A percentile compares a stretch with the other conserved stretches of the same genome.
These are phyloP conservation scores for Alloplasta piceator DNA, from an alignment of 2,888 invertebrate species.

Conservation along the genomic window DNA sequence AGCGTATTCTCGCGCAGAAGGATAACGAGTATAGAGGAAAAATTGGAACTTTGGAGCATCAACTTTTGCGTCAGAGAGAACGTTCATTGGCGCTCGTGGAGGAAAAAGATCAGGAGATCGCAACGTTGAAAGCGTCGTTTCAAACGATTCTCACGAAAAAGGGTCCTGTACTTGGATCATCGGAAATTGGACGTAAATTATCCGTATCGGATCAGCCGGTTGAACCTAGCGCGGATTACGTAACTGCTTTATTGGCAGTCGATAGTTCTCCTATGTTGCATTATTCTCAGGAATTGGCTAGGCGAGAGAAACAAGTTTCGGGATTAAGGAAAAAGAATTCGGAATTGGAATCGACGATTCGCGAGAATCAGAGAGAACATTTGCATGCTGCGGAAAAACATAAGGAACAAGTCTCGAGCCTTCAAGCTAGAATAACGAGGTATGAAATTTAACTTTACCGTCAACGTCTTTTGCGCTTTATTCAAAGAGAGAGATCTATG, in stretches of 20 bases:
- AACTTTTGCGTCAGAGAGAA: conserved; percentile 91
- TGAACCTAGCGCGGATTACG: conserved; percentile 75
- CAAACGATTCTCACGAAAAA: conserved; percentile 84
- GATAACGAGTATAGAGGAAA: conserved; percentile 85
- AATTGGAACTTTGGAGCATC: conserved; percentile 87
- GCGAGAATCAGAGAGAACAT: conserved; percentile 80
- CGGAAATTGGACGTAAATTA: conserved; percentile 75
- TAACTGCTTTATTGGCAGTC: conserved; percentile 81
- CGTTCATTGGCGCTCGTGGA: conserved; percentile 90
- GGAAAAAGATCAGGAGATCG: conserved; percentile 91
- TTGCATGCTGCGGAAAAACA: conserved; percentile 78
- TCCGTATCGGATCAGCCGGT: conserved; percentile 66
- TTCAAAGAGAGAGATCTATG: too few species aligned
- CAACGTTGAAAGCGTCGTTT: conserved; percentile 85
- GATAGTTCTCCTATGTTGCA: conserved; percentile 91
- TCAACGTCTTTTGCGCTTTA: too few species aligned
- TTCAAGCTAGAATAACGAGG: conserved; percentile 81
- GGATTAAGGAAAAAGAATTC: conserved; percentile 89
- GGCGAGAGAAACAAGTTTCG: conserved; percentile 91
- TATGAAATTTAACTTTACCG: conserved; percentile 54
- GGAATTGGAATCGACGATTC: conserved; percentile 83
- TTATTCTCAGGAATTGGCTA: conserved; percentile 92
- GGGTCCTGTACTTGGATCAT: conserved; percentile 79
- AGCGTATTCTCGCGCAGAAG: conserved; percentile 77
- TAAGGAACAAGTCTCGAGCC: conserved; percentile 76